A percentile compares a stretch with the other conserved stretches of the same genome.
Evolutionary conservation across 2,797 vertebrate genomes (phyloP).

Genomic region (Anguilla obscura): DNA sequence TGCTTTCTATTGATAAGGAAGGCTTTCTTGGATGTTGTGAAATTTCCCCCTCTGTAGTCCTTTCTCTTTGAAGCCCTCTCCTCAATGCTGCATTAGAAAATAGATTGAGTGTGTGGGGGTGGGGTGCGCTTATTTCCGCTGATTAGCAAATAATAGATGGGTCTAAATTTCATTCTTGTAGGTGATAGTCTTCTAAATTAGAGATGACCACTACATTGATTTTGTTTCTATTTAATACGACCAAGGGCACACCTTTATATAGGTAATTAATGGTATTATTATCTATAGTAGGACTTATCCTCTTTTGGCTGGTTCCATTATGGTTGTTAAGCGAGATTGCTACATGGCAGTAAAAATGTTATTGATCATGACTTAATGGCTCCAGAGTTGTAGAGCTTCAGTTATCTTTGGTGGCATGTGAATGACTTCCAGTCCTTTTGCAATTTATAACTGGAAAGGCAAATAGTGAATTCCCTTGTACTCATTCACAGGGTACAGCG

Average conservation of each 20-base stretch:
- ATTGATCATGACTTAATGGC: constrained; percentile 1
- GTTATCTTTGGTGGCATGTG: not conserved
- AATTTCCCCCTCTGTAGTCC: not conserved
- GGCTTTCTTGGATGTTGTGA: not conserved
- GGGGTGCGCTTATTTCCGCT: not conserved
- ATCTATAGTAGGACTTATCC: not conserved
- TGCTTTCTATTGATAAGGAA: not conserved
- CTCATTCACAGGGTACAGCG: not conserved
- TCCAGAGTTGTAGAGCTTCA: not conserved
- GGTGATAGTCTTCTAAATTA: not conserved
- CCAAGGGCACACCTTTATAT: not conserved
- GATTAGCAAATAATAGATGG: constrained; percentile 8
- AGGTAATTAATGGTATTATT: not conserved
- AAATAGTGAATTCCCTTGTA: not conserved
- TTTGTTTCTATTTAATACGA: not conserved
- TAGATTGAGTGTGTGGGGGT: not conserved
- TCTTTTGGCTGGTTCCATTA: not conserved
- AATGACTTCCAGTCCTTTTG: not conserved
- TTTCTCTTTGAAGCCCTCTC: not conserved
- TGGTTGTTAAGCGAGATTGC: constrained; percentile 4
- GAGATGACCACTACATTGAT: not conserved
- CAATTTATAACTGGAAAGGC: not conserved
- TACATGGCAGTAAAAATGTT: not conserved
- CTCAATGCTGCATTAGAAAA: not conserved
- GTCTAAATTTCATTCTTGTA: constrained; percentile 6